Evolutionary conservation across 2,113 vertebrate genomes (phyloP).

Genomic region (Eupsittula cactorum): DNA sequence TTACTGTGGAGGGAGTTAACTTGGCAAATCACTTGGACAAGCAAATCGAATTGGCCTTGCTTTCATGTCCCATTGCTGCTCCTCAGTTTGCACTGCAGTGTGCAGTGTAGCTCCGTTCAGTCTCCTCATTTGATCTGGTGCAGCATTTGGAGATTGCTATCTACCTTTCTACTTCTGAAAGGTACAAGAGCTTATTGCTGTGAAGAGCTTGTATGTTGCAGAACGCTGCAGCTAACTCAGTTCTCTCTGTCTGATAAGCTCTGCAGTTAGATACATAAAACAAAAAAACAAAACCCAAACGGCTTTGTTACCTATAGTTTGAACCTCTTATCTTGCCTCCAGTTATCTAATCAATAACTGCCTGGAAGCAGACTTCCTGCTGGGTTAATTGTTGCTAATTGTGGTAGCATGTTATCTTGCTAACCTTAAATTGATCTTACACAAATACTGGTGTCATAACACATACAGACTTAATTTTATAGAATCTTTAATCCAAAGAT

Average conservation of each 20-base stretch:
- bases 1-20: background rate
- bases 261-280: background rate
- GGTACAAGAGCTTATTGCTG: background rate
- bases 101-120: background rate
- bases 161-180: background rate
- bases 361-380: background rate
- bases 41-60: background rate
- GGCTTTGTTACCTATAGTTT: background rate
- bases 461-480: background rate
- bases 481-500: background rate
- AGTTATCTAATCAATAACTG: background rate
- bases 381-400: background rate
- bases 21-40: background rate
- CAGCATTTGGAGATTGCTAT: background rate
- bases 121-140: background rate
- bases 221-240: background rate
- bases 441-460: background rate
- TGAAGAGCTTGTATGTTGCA: background rate
- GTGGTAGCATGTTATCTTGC: background rate
- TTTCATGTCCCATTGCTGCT: background rate
- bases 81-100: rapidly evolving
- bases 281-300: background rate
- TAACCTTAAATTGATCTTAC: background rate
- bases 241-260: background rate
- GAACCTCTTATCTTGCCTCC: background rate